phyloP scores from a whole-genome alignment of 2,888 invertebrate species.

The Coleophora deauratella region DNA sequence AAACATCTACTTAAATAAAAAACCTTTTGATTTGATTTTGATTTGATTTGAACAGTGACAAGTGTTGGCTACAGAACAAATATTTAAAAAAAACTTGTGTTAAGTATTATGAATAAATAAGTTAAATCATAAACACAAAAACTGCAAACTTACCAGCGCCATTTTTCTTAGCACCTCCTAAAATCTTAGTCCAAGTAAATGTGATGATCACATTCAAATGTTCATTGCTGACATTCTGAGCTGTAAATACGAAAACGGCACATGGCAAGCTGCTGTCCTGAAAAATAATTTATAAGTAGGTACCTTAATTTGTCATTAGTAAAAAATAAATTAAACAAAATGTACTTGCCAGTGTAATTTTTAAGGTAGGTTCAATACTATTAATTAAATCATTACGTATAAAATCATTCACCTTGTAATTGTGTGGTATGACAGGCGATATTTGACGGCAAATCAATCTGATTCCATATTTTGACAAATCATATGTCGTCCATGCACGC shows the following conservation, averaged over 20 bases:
- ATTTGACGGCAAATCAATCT: conserved; percentile 89
- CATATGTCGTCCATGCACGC: conserved; percentile 92
- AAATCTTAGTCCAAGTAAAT: conserved; percentile 92
- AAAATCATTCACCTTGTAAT: conserved; percentile 86
- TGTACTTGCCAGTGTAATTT: too few species aligned
- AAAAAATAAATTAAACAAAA: too few species aligned
- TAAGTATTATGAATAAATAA: too few species aligned
- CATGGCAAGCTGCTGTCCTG: conserved; percentile 92
- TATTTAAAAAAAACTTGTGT: too few species aligned
- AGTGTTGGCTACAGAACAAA: too few species aligned
- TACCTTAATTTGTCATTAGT: too few species aligned
- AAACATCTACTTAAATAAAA: too few species aligned
- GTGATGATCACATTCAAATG: conserved; percentile 86
- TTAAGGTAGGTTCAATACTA: too few species aligned
- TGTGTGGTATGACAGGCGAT: conserved; percentile 94
- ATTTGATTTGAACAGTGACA: too few species aligned
- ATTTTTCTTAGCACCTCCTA: conserved; percentile 51
- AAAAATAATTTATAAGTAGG: conserved; percentile 8
- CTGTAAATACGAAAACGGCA: conserved; percentile 89
- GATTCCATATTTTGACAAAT: conserved; percentile 85
- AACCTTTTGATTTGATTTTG: too few species aligned
- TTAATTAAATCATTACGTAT: not conserved
- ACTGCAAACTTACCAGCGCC: conserved; percentile 42
- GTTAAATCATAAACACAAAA: too few species aligned
- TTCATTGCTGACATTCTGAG: conserved; percentile 82